A percentile compares a stretch with the other conserved stretches of the same genome.
phyloP scores from a whole-genome alignment of 64 coral and sea anemone species.

The Montipora sp. region DNA sequence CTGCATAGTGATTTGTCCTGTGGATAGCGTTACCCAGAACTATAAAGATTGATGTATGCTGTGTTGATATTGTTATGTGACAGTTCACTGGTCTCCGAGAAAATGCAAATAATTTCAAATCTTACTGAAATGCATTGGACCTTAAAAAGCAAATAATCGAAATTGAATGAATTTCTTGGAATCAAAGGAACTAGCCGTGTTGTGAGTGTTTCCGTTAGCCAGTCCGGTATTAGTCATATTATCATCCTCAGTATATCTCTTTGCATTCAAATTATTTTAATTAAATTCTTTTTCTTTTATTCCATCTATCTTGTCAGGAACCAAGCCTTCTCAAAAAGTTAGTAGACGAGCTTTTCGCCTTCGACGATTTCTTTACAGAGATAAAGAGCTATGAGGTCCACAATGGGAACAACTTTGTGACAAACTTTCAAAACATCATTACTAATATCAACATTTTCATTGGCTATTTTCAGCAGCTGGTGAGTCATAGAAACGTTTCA shows the following conservation, averaged over 20 bases:
- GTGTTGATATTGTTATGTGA: neutral
- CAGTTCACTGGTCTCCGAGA: neutral
- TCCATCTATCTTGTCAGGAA: slow-evolving; percentile 6
- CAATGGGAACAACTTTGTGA: neutral
- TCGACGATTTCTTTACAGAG: slow-evolving; percentile 20
- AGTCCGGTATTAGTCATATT: neutral
- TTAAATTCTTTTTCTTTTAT: neutral
- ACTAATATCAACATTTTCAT: slow-evolving; percentile 10
- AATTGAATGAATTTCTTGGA: slow-evolving; percentile 15
- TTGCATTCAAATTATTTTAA: neutral
- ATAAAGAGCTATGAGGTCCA: slow-evolving; percentile 22
- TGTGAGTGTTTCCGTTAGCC: neutral
- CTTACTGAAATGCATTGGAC: neutral
- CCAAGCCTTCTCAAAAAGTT: slow-evolving; percentile 27
- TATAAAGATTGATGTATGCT: too few relatives aligned
- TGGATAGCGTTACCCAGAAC: too few relatives aligned
- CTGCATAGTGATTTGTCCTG: too few relatives aligned
- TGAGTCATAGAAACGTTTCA: neutral
- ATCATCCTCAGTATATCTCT: neutral
- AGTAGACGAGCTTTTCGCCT: slow-evolving; percentile 16
- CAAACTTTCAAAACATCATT: slow-evolving; percentile 8
- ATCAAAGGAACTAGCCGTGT: neutral
- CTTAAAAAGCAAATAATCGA: slow-evolving; percentile 4
- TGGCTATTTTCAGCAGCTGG: neutral
- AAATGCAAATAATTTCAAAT: slow-evolving; percentile 2